Evolutionary conservation across 2,797 vertebrate genomes (phyloP), one percentile per base, ranked within the genome.

Genomic region (Gobionotothen gibberifrons): DNA sequence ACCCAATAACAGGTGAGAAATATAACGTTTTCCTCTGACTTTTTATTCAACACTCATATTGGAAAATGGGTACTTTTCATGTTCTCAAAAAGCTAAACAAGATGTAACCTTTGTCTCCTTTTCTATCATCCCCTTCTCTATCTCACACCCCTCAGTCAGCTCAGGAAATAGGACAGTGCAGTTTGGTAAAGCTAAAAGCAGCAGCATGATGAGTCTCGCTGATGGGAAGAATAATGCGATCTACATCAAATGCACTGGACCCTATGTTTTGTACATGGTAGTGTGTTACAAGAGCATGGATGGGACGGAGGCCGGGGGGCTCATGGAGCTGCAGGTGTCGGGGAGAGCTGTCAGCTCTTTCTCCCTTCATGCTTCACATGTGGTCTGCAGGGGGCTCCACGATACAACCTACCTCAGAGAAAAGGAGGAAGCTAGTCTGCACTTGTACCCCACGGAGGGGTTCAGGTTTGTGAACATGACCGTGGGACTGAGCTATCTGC

Each of bases 401-500:
- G 21, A 16, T 0, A 47, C 40, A 0, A 76, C 46, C 26, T 87
- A 79, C 76, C 86, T 93, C 36, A 60, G 0, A 1, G 22, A 0
- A 0, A 48, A 26, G 0, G 40, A 89, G 0, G 1, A 17, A 16
- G 82, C 49, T 9, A 52, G 32, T 2, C 49, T 92, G 58, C 1
- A 9, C 15, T 62, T 92, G 6, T 0, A 0, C 3, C 8, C 32
- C 2, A 0, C 0, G 0, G 0, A 0, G 0, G 0, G 0, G 0
- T 86, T 90, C 42, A 72, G 19, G 36, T 14, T 90, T 0, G 47
- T 3, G 3, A 61, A 21, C 0, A 2, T 71, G 15, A 83, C 49
- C 0, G 14, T 90, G 59, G 90, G 82, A 15, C 69, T 93, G 46
- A 87, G 12, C 75, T 90, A 74, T 17, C 57, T 89, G 80, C 83